Conservation (phyloP, 2,113 vertebrate species). For the Asarcornis scutulata region DNA sequence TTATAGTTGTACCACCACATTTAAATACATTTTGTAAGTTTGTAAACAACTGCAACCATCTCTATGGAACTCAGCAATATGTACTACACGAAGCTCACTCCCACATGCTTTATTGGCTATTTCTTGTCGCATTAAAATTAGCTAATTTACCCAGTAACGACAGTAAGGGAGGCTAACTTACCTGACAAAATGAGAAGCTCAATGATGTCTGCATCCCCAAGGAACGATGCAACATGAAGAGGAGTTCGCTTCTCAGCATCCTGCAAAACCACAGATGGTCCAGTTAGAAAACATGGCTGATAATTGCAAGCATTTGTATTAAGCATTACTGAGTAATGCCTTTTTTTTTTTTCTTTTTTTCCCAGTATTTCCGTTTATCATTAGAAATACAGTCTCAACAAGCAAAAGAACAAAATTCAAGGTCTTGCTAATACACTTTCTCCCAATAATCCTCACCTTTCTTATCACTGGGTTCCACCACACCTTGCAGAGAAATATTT, state of each 20-base stretch:
- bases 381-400: not conserved
- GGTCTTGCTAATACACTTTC: not conserved
- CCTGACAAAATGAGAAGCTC: constrained; percentile 96
- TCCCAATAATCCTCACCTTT: not conserved
- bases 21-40: not conserved
- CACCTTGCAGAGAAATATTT: not conserved
- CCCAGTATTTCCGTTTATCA: not conserved
- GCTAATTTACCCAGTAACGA: not conserved
- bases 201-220: constrained; percentile 95
- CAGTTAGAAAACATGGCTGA: not conserved
- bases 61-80: not conserved
- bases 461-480: not conserved
- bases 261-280: constrained; percentile 69
- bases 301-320: not conserved
- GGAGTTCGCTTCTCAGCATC: constrained; percentile 95
- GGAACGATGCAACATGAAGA: constrained; percentile 92
- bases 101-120: not conserved
- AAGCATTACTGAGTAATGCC: not conserved
- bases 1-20: not conserved
- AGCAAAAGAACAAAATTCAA: not conserved
- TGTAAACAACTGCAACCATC: not conserved
- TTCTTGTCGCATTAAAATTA: not conserved
- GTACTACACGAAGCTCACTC: not conserved
- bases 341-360: not conserved
- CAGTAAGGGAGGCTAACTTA: constrained; percentile 58